Percentiles rank a stretch among this genome's conserved stretches.
These are phyloP conservation scores for Parapristionchus giblindavisi DNA, from an alignment of 2,888 invertebrate species.

Conservation along the genomic window DNA sequence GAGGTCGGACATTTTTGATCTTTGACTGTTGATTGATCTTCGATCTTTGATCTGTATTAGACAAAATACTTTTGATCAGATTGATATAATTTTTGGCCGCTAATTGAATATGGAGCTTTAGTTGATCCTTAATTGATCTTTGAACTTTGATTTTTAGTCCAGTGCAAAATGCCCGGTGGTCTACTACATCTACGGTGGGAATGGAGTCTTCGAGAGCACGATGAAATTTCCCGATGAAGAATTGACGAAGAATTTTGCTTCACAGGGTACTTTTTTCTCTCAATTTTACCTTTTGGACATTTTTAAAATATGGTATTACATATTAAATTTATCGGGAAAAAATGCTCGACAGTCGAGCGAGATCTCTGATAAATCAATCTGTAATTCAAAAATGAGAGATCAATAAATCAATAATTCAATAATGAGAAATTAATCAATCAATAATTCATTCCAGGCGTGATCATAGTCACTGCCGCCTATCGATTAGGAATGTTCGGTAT, in stretches of 20 bases:
- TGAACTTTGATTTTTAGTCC: not conserved
- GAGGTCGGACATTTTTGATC: not conserved
- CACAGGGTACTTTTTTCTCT: not conserved
- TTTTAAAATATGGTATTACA: no score
- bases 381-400: no score
- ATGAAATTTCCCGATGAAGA: slow-evolving; percentile 24
- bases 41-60: not conserved
- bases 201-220: not conserved
- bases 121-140: not conserved
- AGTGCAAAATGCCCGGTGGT: slow-evolving; percentile 13
- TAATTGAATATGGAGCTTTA: no score
- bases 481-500: slow-evolving; percentile 17
- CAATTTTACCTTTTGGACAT: not conserved
- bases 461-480: slow-evolving; percentile 13
- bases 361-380: no score
- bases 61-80: not conserved
- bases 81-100: no score
- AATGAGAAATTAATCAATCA: no score
- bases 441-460: not conserved
- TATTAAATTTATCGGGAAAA: no score
- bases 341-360: no score
- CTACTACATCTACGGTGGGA: slow-evolving; percentile 29
- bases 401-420: no score
- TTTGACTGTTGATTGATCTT: not conserved
- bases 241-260: slow-evolving; percentile 7